Conservation (phyloP, 2,888 invertebrate genomes). For the Antheraea yamamai region DNA sequence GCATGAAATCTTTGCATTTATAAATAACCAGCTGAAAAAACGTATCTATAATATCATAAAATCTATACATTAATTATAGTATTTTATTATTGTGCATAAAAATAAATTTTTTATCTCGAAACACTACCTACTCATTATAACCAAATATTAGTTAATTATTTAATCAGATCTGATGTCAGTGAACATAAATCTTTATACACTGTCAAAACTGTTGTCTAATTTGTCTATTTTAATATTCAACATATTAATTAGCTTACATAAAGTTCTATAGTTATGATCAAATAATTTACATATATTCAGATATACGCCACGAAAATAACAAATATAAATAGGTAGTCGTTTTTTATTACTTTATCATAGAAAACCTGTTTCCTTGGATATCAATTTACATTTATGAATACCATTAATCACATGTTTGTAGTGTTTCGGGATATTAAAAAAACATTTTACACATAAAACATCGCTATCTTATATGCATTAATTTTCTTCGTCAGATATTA, state of each 20-base stretch:
- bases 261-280: background rate
- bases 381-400: background rate
- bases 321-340: background rate
- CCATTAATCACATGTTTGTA: background rate
- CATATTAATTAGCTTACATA: background rate
- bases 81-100: background rate
- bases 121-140: background rate
- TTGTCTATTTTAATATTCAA: background rate
- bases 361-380: background rate
- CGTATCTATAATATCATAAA: no score
- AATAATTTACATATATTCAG: conserved; percentile 10
- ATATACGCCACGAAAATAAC: background rate
- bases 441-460: no score
- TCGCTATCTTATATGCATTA: background rate
- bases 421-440: background rate
- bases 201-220: conserved; percentile 6
- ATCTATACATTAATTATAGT: background rate
- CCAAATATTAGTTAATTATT: background rate
- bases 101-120: background rate
- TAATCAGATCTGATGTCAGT: conserved; percentile 7
- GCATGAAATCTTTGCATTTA: background rate
- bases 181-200: conserved; percentile 1
- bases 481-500: background rate
- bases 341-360: background rate
- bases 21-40: background rate